Conservation (phyloP, 1,140 invertebrate species). For the Ceratina calcarata region DNA sequence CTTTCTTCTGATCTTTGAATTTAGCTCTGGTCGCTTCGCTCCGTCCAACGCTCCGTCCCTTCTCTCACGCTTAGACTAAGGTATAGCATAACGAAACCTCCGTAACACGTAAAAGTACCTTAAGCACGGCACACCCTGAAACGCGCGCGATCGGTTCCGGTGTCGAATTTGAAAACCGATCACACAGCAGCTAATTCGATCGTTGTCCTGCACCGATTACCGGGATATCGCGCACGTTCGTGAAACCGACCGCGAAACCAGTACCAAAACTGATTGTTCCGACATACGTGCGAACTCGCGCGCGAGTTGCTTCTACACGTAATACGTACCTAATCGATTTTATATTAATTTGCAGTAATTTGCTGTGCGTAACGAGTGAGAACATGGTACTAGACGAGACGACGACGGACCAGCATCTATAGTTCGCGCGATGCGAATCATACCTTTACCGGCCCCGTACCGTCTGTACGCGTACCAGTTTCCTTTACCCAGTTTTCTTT, state of each 20-base stretch:
- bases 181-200: not conserved
- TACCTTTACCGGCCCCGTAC: not conserved
- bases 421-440: too few relatives aligned
- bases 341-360: too few relatives aligned
- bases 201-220: not conserved
- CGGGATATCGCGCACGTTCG: too few relatives aligned
- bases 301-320: constrained; percentile 39
- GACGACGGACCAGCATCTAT: too few relatives aligned
- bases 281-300: constrained; percentile 20
- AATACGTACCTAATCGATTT: constrained; percentile 13
- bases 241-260: constrained; percentile 62
- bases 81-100: constrained; percentile 53
- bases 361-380: too few relatives aligned
- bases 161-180: constrained; percentile 18
- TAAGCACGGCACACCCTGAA: constrained; percentile 55
- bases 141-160: constrained; percentile 59
- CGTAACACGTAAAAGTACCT: constrained; percentile 46
- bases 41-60: constrained; percentile 64
- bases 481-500: not conserved
- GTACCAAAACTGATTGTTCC: constrained; percentile 70
- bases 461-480: not conserved
- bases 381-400: too few relatives aligned
- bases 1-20: too few relatives aligned
- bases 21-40: constrained; percentile 1
- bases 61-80: constrained; percentile 64